Percentiles rank a stretch among this genome's conserved stretches.
Conservation (phyloP, 1,140 invertebrate genomes). For the Drosophila obscura region DNA sequence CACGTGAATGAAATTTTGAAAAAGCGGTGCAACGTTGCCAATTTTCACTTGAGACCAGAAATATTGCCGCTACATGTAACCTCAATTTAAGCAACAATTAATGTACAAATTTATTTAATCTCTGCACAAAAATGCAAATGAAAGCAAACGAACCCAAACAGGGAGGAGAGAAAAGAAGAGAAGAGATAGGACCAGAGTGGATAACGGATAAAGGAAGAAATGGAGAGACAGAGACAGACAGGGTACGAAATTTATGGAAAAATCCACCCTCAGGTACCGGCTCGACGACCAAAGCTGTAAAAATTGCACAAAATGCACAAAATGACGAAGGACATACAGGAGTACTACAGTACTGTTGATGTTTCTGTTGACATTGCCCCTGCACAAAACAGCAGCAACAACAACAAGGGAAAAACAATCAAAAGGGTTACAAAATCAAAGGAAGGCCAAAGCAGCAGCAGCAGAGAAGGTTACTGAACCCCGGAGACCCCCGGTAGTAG, state of each 20-base stretch:
- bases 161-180: not conserved
- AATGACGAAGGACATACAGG: conserved; percentile 46
- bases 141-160: conserved; percentile 37
- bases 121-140: conserved; percentile 53
- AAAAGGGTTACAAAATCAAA: conserved; percentile 52
- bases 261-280: conserved; percentile 56
- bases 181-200: conserved; percentile 2
- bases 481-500: conserved; percentile 12
- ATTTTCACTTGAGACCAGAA: conserved; percentile 45
- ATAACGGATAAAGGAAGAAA: not conserved
- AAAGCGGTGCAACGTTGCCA: conserved; percentile 54
- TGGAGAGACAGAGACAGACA: not conserved
- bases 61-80: conserved; percentile 36
- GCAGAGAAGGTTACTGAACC: conserved; percentile 42
- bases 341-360: not conserved
- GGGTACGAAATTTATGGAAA: conserved; percentile 60
- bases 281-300: conserved; percentile 37
- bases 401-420: conserved; percentile 25
- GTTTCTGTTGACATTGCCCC: conserved; percentile 64
- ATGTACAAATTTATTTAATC: conserved; percentile 44
- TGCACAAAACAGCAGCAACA: conserved; percentile 40
- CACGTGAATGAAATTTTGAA: conserved; percentile 79
- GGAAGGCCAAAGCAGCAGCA: conserved; percentile 36
- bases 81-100: conserved; percentile 66
- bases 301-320: conserved; percentile 53